phyloP scores from a whole-genome alignment of 1,140 invertebrate species.

The Eupeodes corollae region DNA sequence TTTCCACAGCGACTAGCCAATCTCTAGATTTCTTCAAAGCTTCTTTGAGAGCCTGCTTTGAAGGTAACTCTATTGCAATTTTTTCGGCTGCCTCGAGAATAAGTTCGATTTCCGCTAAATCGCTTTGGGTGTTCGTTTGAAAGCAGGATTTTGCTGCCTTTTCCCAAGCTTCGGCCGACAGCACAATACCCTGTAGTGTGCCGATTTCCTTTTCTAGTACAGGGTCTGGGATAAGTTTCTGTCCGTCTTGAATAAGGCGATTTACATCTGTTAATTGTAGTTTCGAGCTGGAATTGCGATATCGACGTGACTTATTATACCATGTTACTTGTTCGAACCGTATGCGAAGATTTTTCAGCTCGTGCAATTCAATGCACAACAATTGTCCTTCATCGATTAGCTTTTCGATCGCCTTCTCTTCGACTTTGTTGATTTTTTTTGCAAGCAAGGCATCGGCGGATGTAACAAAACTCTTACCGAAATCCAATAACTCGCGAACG shows the following conservation, averaged over 20 bases:
- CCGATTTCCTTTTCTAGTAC: conserved; percentile 55
- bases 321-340: conserved; percentile 53
- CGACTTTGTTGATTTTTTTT: conserved; percentile 45
- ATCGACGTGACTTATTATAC: conserved; percentile 2
- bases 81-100: conserved; percentile 58
- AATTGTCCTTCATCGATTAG: conserved; percentile 59
- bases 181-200: conserved; percentile 53
- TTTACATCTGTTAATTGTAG: conserved; percentile 59
- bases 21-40: conserved; percentile 67
- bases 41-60: conserved; percentile 55
- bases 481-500: conserved; percentile 9
- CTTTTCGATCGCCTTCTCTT: conserved; percentile 49
- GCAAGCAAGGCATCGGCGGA: conserved; percentile 45
- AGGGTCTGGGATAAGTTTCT: conserved; percentile 47
- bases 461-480: conserved; percentile 60
- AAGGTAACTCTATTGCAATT: conserved; percentile 49
- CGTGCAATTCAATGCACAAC: conserved; percentile 71
- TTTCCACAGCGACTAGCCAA: conserved; percentile 56
- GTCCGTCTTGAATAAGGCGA: conserved; percentile 53
- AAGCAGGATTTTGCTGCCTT: conserved; percentile 58
- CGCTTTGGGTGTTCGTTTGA: conserved; percentile 37
- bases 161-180: conserved; percentile 70
- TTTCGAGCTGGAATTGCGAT: conserved; percentile 14
- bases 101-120: conserved; percentile 48
- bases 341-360: conserved; percentile 54